These are phyloP conservation scores for Drosophila pseudoobscura DNA, from an alignment of 1,140 invertebrate genomes.

Conservation along the genomic window DNA sequence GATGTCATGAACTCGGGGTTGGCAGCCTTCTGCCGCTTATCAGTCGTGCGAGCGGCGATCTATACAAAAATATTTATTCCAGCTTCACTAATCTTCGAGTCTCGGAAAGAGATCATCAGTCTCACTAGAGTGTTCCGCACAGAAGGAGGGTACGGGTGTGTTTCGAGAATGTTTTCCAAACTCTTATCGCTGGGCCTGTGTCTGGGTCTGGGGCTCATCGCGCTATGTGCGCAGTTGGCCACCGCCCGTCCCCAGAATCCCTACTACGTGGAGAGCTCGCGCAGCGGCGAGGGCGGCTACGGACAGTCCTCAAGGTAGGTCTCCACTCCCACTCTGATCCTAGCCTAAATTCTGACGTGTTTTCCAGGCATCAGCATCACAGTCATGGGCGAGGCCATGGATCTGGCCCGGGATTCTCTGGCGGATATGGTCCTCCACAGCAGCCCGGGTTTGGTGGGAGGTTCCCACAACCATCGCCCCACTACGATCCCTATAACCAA, in stretches of 20 bases:
- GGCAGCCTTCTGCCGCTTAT: conserved; percentile 12
- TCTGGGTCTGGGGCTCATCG: conserved; percentile 41
- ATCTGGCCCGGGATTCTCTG: not conserved
- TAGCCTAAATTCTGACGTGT: not conserved
- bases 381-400: conserved; percentile 11
- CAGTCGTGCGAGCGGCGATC: not conserved
- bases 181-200: conserved; percentile 44
- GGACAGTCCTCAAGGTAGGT: not conserved
- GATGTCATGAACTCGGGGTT: conserved; percentile 30
- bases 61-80: not conserved
- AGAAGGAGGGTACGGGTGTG: conserved; percentile 1
- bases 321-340: too few relatives aligned
- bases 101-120: conserved; percentile 31
- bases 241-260: conserved; percentile 32
- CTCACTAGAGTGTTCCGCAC: conserved; percentile 25
- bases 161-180: conserved; percentile 34
- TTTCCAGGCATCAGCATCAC: conserved; percentile 14
- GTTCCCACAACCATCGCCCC: not conserved
- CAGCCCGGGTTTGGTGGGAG: not conserved
- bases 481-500: not conserved
- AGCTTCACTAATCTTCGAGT: not conserved
- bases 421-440: not conserved
- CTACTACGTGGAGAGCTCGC: conserved; percentile 22
- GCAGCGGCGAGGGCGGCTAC: not conserved
- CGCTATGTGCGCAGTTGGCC: conserved; percentile 44